Evolutionary conservation across 2,888 invertebrate genomes (phyloP).

Genomic region (Agrypnus murinus): DNA sequence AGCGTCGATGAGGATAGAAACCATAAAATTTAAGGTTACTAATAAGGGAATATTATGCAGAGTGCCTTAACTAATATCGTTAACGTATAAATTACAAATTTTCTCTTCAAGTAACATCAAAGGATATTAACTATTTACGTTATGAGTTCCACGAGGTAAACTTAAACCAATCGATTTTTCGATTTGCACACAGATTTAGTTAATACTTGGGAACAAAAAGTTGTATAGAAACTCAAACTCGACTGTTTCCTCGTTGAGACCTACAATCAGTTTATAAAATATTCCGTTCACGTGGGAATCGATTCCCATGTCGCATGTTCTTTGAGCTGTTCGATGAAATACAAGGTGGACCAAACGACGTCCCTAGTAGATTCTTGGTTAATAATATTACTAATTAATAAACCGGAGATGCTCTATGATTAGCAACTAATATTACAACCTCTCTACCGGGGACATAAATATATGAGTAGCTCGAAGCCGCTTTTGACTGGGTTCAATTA

Average conservation of each 20-base stretch:
- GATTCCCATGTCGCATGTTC: conserved; percentile 31
- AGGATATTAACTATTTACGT: conserved; percentile 14
- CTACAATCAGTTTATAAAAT: conserved; percentile 44
- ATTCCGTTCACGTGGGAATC: conserved; percentile 45
- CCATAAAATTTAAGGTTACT: too few species aligned
- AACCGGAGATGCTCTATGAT: conserved; percentile 33
- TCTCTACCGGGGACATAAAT: conserved; percentile 33
- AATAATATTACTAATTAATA: conserved; percentile 44
- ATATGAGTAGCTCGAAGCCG: conserved; percentile 28
- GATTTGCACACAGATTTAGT: conserved; percentile 6
- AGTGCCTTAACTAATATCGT: neutral
- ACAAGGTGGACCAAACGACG: conserved; percentile 7
- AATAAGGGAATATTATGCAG: neutral
- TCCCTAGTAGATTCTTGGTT: conserved; percentile 30
- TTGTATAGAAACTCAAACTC: conserved; percentile 15
- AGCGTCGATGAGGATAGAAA: too few species aligned
- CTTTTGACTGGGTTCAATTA: conserved; percentile 29
- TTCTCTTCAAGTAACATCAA: conserved; percentile 1
- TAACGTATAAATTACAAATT: neutral
- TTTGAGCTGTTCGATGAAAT: conserved; percentile 19
- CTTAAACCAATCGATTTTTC: conserved; percentile 5
- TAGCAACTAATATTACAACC: conserved; percentile 36
- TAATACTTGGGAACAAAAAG: conserved; percentile 7
- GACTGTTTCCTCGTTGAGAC: conserved; percentile 12
- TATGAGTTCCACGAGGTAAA: neutral